phyloP scores from a whole-genome alignment of 2,113 vertebrate genomes.

The Muscicapa adusta region DNA sequence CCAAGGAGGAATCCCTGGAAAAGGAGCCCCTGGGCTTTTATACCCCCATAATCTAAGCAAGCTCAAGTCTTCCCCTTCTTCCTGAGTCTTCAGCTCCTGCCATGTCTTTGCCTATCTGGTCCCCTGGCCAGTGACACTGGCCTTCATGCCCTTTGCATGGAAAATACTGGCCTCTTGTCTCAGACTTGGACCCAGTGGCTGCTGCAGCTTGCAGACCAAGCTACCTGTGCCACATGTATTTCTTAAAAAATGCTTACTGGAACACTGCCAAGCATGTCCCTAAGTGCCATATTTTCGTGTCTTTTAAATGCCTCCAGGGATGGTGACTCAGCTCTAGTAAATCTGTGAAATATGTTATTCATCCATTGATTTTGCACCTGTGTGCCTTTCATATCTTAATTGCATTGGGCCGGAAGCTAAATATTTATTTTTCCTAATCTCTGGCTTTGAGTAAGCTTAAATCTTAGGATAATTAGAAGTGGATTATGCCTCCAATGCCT shows the following conservation, averaged over 20 bases:
- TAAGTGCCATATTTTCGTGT: rapidly evolving
- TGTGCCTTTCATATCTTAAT: background rate
- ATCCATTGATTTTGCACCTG: background rate
- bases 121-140: background rate
- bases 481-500: background rate
- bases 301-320: background rate
- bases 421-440: background rate
- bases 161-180: background rate
- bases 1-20: rapidly evolving
- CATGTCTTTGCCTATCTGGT: too few relatives aligned
- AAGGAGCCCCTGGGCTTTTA: background rate
- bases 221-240: background rate
- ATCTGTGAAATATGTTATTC: background rate
- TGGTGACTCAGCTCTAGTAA: background rate
- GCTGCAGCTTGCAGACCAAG: background rate
- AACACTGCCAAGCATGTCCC: background rate
- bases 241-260: background rate
- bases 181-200: background rate
- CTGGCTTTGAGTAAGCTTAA: background rate
- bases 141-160: background rate
- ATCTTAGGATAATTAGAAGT: background rate
- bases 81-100: background rate
- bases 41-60: background rate
- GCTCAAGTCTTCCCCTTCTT: background rate
- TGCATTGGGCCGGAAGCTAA: background rate